Evolutionary conservation across 2,797 vertebrate genomes (phyloP).

Genomic region (Phataginus tetradactyla): DNA sequence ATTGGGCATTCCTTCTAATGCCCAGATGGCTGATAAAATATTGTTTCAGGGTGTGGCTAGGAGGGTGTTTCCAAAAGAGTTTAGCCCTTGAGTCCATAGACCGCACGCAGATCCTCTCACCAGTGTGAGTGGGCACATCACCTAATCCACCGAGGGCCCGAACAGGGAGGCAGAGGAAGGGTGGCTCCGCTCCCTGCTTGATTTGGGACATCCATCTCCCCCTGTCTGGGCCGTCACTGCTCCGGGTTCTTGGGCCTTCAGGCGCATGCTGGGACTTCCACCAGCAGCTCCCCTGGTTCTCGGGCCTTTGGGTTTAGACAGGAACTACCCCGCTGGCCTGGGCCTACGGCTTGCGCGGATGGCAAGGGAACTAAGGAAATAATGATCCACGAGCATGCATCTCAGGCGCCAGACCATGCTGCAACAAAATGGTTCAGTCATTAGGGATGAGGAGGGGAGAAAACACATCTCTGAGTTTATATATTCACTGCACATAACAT

Average conservation of each 20-base stretch:
- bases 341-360: background rate
- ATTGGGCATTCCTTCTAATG: background rate
- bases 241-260: background rate
- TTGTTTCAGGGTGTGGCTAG: background rate
- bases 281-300: background rate
- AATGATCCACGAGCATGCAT: no score
- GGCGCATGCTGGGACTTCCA: background rate
- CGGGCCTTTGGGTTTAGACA: background rate
- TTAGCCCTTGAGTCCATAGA: background rate
- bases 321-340: background rate
- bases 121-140: background rate
- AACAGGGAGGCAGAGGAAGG: background rate
- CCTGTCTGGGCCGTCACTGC: background rate
- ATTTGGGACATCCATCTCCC: background rate
- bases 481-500: no score
- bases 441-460: no score
- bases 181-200: background rate
- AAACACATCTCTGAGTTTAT: no score
- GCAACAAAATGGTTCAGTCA: no score
- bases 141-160: background rate
- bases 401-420: no score
- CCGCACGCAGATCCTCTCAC: background rate
- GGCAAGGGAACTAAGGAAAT: background rate
- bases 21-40: background rate
- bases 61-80: background rate